Base-by-base conservation (phyloP, 2,797 vertebrate species). In the Miichthys miiuy region DNA sequence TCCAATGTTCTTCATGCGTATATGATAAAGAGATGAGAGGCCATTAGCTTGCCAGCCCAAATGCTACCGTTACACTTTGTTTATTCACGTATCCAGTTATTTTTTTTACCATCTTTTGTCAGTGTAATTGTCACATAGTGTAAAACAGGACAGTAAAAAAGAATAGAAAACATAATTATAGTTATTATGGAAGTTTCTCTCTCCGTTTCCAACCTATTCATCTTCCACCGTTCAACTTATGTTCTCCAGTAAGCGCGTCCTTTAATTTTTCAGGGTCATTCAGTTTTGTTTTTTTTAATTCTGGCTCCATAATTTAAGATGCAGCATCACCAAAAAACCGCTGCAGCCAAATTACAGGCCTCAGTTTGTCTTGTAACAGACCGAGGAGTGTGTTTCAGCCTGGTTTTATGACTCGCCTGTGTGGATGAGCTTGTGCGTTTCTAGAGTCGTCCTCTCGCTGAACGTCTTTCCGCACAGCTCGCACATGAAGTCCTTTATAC, bases 401-500 rank as follows among this genome's bases (percentile, higher is more conserved):
- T 5, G 46, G 0, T 55, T 20, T 42, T 2, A 0, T 16, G 16
- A 65, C 92, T 92, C 77, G 96, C 97, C 97, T 89, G 97, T 97
- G 87, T 98, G 97, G 84, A 98, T 97, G 82, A 98, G 92, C 83
- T 98, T 98, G 92, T 98, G 98, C 0, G 97, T 99, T 89, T 99
- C 98, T 86, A 99, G 97, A 0, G 98, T 99, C 34, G 98, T 99
- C 87, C 97, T 96, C 90, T 99, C 98, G 0, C 98, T 99, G 89
- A 99, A 99, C 0, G 98, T 99, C 92, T 99, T 99, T 2, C 98
- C 98, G n/a, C 98, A 99, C 84, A 99, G 88, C 71, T 99, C 98
- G 47, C 98, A 99, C 98, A 99, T 99, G 91, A 99, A 99, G 89
- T 99, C 98, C 90, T 99, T 99, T 80, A 98, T 97, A 77, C 98